Conservation (phyloP, 2,113 vertebrate species). For the Elanus axillaris region DNA sequence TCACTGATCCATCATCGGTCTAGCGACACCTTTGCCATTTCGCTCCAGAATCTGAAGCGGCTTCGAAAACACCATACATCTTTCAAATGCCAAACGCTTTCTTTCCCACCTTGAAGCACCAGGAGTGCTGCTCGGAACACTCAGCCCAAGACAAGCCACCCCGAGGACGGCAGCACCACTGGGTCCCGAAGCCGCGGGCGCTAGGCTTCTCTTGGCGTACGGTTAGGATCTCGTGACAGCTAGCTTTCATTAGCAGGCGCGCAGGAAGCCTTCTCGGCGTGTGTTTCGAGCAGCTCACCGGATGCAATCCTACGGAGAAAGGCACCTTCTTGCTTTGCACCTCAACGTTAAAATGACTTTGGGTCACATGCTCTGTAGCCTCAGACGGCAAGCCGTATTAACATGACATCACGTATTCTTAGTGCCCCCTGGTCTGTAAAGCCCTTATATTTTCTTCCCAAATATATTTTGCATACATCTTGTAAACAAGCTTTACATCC, state of each 20-base stretch:
- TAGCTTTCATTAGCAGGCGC: fast-evolving
- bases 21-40: background rate
- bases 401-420: background rate
- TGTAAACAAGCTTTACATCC: conserved; percentile 48
- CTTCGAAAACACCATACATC: background rate
- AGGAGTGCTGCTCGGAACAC: background rate
- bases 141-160: background rate
- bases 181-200: fast-evolving
- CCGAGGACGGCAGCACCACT: fast-evolving
- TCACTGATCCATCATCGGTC: fast-evolving
- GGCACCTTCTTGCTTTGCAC: background rate
- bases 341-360: background rate
- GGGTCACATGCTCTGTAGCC: background rate
- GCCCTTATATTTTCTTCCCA: background rate
- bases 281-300: background rate
- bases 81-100: background rate
- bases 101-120: background rate
- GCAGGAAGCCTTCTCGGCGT: background rate
- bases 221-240: background rate
- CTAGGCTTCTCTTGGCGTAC: background rate
- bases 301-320: background rate
- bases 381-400: background rate
- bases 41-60: fast-evolving
- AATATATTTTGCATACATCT: conserved; percentile 7
- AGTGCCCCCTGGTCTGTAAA: background rate